phyloP scores from a whole-genome alignment of 2,888 invertebrate genomes.

The Mimas tiliae region DNA sequence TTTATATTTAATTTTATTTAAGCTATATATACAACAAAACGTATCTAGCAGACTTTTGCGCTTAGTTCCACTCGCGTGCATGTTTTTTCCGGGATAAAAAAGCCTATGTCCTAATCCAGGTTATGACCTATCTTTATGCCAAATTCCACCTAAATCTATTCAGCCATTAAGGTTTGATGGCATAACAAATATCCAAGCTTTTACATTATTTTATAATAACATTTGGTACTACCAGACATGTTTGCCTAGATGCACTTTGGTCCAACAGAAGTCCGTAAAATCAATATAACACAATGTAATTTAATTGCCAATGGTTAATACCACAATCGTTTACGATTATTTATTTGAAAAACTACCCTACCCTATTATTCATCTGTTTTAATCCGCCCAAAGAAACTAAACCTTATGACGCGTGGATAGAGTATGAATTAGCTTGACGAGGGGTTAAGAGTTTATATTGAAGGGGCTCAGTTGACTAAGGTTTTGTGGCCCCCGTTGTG shows the following conservation, averaged over 20 bases:
- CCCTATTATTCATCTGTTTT: conserved; percentile 32
- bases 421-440: not conserved
- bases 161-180: too few relatives aligned
- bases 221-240: too few relatives aligned
- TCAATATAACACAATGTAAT: conserved; percentile 61
- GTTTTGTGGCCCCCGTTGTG: conserved; percentile 23
- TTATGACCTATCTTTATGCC: too few relatives aligned
- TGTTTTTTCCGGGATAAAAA: too few relatives aligned
- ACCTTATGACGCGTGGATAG: not conserved
- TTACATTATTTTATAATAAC: too few relatives aligned
- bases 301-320: conserved; percentile 67
- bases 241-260: not conserved
- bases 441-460: conserved; percentile 34
- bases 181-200: too few relatives aligned
- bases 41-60: too few relatives aligned
- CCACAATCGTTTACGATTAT: conserved; percentile 74
- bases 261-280: conserved; percentile 33
- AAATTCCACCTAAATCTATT: too few relatives aligned
- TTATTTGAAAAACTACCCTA: conserved; percentile 74
- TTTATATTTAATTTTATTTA: not conserved
- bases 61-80: too few relatives aligned
- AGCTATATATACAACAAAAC: not conserved
- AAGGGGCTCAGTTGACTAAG: conserved; percentile 26
- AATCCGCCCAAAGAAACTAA: not conserved
- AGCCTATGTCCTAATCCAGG: too few relatives aligned